These are phyloP conservation scores for Callopanchax toddi DNA, from an alignment of 2,113 vertebrate genomes.

Conservation along the genomic window DNA sequence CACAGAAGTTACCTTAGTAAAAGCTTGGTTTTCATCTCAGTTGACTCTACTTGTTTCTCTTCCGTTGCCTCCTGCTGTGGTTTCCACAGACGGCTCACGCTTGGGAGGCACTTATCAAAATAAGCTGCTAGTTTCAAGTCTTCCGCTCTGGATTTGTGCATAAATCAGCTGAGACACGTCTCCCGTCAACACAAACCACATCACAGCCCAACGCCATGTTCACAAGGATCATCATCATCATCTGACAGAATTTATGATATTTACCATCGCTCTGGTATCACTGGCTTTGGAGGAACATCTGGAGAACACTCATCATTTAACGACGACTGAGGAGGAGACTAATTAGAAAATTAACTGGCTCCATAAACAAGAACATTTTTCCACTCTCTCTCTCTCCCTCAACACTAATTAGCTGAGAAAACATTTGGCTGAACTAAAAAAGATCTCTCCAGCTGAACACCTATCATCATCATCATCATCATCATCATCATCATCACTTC, in stretches of 20 bases:
- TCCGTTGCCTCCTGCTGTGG: conserved; percentile 17
- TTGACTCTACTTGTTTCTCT: conserved; percentile 6
- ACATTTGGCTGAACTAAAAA: conserved; percentile 2
- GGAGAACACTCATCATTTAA: conserved; percentile 48
- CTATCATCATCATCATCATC: no score
- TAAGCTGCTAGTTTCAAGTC: no score
- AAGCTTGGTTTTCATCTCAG: background rate
- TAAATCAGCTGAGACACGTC: background rate
- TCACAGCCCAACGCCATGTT: background rate
- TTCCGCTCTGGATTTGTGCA: no score
- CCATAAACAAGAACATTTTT: conserved; percentile 44
- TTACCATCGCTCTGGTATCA: background rate
- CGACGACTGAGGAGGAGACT: conserved; percentile 23
- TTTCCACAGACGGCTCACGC: conserved; percentile 15
- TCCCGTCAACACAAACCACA: conserved; percentile 15
- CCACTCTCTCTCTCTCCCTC: conserved; percentile 25
- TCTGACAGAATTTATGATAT: background rate
- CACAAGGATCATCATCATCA: conserved; percentile 2
- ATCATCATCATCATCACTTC: no score
- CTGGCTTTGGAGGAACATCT: conserved; percentile 53
- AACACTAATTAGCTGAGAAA: conserved; percentile 16
- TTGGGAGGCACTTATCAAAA: conserved; percentile 47
- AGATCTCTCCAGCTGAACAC: background rate
- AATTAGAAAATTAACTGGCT: conserved; percentile 66
- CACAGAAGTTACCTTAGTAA: no score